These are phyloP conservation scores for Coregonus sp. DNA, from an alignment of 2,797 vertebrate genomes.

Conservation along the genomic window DNA sequence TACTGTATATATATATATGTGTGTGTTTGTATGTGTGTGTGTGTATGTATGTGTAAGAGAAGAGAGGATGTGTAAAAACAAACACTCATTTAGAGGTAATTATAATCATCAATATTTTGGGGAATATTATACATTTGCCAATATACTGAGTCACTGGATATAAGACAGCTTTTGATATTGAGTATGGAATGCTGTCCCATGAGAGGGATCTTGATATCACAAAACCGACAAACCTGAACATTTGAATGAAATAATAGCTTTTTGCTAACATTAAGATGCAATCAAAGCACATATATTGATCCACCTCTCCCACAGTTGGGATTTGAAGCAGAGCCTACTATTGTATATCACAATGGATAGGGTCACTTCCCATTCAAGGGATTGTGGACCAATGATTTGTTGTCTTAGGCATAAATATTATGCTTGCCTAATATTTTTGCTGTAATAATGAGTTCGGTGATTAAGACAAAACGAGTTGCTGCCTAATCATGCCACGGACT, in stretches of 20 bases:
- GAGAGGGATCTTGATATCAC: neutral
- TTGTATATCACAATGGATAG: neutral
- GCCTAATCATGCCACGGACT: constrained; percentile 27
- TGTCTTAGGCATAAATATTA: constrained; percentile 28
- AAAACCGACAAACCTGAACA: neutral
- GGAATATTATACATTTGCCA: neutral
- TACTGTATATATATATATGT: neutral
- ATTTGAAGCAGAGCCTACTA: constrained; percentile 5
- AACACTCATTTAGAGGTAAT: constrained; percentile 3
- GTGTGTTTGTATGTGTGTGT: too few species aligned
- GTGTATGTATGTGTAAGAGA: too few species aligned
- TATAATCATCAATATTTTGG: neutral
- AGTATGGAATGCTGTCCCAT: neutral
- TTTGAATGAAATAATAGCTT: neutral
- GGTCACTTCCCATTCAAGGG: constrained; percentile 21
- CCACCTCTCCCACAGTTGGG: neutral
- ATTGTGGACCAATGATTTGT: constrained; percentile 14
- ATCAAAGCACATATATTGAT: constrained; percentile 4
- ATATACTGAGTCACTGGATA: neutral
- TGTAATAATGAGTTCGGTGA: constrained; percentile 19
- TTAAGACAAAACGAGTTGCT: constrained; percentile 17
- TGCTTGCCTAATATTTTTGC: constrained; percentile 39
- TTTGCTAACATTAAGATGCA: neutral
- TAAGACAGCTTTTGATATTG: constrained; percentile 11
- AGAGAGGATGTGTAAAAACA: neutral